These are phyloP conservation scores for Pipistrellus pygmaeus DNA, from an alignment of 2,797 vertebrate genomes.

Conservation along the genomic window DNA sequence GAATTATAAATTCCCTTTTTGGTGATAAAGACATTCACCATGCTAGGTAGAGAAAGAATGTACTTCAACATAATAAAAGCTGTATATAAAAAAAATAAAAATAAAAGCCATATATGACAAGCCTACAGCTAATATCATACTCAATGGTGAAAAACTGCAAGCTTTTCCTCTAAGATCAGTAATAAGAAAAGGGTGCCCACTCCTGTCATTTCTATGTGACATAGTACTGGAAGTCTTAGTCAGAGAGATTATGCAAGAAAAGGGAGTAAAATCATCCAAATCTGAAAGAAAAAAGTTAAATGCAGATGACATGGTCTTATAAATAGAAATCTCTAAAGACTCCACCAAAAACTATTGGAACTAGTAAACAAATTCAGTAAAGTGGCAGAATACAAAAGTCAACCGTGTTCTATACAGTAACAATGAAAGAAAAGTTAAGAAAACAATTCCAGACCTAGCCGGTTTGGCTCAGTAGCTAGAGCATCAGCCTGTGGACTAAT, in stretches of 20 bases:
- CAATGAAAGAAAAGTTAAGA: neutral
- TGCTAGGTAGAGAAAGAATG: neutral
- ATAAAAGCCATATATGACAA: neutral
- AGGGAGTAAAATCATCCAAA: neutral
- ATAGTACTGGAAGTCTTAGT: neutral
- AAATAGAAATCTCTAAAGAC: neutral
- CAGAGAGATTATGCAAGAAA: neutral
- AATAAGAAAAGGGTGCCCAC: neutral
- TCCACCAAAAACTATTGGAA: neutral
- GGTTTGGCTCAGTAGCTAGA: too few relatives aligned
- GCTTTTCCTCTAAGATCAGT: neutral
- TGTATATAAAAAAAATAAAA: neutral
- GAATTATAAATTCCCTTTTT: constrained; percentile 32
- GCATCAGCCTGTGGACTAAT: too few relatives aligned
- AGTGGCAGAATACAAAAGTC: neutral
- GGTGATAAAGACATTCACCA: neutral
- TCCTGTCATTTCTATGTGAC: neutral
- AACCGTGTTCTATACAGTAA: neutral
- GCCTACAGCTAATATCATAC: neutral
- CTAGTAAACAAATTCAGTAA: constrained; percentile 1
- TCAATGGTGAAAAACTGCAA: neutral
- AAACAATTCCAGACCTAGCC: neutral
- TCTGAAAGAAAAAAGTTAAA: constrained; percentile 16
- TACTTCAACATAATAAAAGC: constrained; percentile 1
- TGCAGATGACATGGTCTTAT: neutral